Evolutionary conservation across 2,113 vertebrate species (phyloP), one percentile per base, ranked within the genome.

Genomic region (Plecotus auritus): DNA sequence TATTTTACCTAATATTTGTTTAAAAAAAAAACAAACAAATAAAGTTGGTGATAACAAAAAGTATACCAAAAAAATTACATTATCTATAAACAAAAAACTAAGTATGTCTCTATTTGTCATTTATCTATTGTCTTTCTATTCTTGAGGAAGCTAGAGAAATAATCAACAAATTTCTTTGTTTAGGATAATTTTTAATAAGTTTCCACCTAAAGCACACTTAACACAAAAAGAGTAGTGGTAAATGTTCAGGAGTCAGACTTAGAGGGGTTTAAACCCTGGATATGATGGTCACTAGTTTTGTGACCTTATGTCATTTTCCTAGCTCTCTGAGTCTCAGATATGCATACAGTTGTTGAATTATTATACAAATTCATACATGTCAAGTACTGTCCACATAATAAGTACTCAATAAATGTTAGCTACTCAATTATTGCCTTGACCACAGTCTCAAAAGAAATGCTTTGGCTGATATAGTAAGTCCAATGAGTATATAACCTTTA

Each of bases 1-100:
- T 26, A 0, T 56, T 95, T 93, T 66, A 93, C 94, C 45, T 72
- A 97, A 90, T 59, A 85, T 93, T 54, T 87, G 61, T 85, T 64
- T 64, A 13, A 14, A 74, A 90, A 13, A 83, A 94, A 83, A n/a
- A n/a, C n/a, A n/a, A n/a, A n/a, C n/a, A n/a, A n/a, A 91, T 37
- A 93, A 26, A 78, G 47, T 61, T 86, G 37, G 12, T 49, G 54
- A 66, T 42, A 64, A 67, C 9, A 70, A 73, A 40, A 93, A 17
- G 7, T 17, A 40, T 45, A n/a, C 1, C 3, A 82, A 93, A 96
- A 95, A 95, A 90, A 4, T 64, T 42, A 8, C 32, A 93, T 6
- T 80, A 42, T 80, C 64, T 85, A 96, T 54, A 83, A 83, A 54
- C 40, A 51, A 13, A 97, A 61, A 91, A 80, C 12, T 72, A 97